These are phyloP conservation scores for Buteo buteo DNA, from an alignment of 2,113 vertebrate genomes.

Conservation along the genomic window DNA sequence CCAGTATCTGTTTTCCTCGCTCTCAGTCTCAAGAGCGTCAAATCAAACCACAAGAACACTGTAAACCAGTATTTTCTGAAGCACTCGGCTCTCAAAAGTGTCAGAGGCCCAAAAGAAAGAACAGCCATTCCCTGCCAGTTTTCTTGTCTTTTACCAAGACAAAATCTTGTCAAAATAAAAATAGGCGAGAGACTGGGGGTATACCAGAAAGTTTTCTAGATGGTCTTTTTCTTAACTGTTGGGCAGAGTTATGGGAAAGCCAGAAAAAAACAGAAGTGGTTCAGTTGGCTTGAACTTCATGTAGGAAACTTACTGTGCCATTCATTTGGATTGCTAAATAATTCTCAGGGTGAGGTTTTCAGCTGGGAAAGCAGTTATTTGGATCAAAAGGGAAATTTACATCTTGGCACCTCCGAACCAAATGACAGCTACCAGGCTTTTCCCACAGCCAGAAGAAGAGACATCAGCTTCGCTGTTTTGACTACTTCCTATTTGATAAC, in stretches of 20 bases:
- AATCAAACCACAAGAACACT: not conserved
- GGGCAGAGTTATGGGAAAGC: not conserved
- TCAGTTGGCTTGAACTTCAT: not conserved
- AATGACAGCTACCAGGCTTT: not conserved
- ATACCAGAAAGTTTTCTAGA: not conserved
- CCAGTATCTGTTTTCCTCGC: not conserved
- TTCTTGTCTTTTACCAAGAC: not conserved
- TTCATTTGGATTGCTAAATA: not conserved
- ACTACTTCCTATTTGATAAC: not conserved
- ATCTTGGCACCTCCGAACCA: not conserved
- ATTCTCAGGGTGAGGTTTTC: not conserved
- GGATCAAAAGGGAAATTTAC: not conserved
- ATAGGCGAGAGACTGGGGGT: not conserved
- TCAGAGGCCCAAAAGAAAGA: not conserved
- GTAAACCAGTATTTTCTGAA: not conserved
- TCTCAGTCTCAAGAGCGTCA: not conserved
- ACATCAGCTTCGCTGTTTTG: not conserved
- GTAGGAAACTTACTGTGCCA: not conserved
- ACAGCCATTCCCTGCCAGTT: not conserved
- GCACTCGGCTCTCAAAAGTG: not conserved
- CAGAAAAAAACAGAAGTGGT: not conserved
- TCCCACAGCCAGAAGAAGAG: not conserved
- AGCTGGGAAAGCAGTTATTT: not conserved
- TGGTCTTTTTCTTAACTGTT: not conserved
- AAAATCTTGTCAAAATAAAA: not conserved